phyloP scores from a whole-genome alignment of 2,888 invertebrate genomes.

The Pogonocherus hispidulus region DNA sequence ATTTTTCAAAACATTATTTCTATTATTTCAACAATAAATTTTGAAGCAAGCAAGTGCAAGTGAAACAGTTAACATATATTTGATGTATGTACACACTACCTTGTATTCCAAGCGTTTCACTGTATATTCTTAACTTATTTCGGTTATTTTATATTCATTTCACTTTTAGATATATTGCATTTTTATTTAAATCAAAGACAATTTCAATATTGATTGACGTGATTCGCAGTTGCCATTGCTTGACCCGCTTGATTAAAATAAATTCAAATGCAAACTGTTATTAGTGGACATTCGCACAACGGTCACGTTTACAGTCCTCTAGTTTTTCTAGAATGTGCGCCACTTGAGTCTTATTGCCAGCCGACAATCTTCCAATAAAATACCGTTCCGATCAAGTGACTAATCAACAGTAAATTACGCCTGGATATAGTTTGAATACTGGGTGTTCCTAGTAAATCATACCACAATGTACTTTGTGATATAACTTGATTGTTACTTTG shows the following conservation, averaged over 20 bases:
- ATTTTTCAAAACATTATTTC: too few species aligned
- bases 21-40: too few species aligned
- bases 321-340: not conserved
- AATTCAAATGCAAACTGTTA: not conserved
- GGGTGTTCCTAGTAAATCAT: too few species aligned
- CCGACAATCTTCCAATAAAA: constrained; percentile 10
- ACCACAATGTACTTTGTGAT: too few species aligned
- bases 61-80: too few species aligned
- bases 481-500: too few species aligned
- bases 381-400: not conserved
- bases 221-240: not conserved
- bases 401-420: constrained; percentile 10
- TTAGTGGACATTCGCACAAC: not conserved
- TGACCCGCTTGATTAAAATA: constrained; percentile 6
- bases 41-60: too few species aligned
- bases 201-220: not conserved
- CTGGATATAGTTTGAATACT: too few species aligned
- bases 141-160: not conserved
- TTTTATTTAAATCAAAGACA: not conserved
- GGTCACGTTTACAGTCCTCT: not conserved
- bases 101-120: too few species aligned
- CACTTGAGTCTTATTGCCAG: not conserved
- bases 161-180: not conserved
- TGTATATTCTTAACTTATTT: not conserved
- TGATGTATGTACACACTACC: too few species aligned